phyloP scores from a whole-genome alignment of 2,113 vertebrate species.

The Petroica traversi region DNA sequence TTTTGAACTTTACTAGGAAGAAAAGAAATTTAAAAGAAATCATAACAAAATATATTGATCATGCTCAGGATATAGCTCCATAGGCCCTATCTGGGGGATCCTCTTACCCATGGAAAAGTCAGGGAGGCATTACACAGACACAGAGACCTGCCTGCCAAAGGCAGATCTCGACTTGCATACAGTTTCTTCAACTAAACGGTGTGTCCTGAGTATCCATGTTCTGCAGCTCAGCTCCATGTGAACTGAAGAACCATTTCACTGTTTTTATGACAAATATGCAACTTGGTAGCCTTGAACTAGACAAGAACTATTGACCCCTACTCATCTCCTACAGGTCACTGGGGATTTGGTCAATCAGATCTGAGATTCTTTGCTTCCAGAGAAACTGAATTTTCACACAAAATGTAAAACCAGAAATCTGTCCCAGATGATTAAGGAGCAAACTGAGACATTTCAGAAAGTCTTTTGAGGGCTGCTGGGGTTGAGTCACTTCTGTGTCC shows the following conservation, averaged over 20 bases:
- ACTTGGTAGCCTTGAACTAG: background rate
- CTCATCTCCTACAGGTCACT: background rate
- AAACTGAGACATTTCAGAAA: background rate
- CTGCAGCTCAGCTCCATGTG: background rate
- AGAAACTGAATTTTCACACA: background rate
- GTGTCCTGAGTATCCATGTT: background rate
- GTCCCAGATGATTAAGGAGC: background rate
- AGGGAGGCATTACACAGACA: background rate
- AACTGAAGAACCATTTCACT: background rate
- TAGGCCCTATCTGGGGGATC: background rate
- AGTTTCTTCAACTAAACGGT: rapidly evolving
- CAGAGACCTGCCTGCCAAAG: background rate
- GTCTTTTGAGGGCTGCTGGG: background rate
- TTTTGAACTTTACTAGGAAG: background rate
- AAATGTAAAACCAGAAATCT: background rate
- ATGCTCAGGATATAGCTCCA: background rate
- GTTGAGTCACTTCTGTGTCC: background rate
- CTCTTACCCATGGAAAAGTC: background rate
- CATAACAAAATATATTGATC: background rate
- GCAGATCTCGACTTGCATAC: background rate
- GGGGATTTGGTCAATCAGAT: background rate
- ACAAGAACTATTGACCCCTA: background rate
- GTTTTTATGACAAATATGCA: background rate
- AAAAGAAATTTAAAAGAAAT: background rate
- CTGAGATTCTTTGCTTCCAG: background rate